Evolutionary conservation across 2,113 vertebrate genomes (phyloP).

Genomic region (Pionites leucogaster): DNA sequence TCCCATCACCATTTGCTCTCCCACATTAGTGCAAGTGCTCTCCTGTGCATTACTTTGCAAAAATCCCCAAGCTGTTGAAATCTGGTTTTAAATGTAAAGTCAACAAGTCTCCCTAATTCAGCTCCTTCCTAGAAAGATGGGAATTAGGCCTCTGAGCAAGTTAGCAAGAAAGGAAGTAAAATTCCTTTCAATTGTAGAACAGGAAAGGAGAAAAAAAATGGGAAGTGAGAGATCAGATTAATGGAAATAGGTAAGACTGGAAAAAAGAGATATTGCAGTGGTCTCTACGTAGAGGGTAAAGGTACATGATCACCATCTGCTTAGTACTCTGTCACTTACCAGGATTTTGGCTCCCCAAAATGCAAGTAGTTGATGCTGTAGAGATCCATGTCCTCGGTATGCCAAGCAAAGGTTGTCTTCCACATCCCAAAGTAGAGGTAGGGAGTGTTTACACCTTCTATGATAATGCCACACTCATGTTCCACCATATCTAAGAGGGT

Average conservation of each 20-base stretch:
- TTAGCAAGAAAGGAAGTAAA: background rate
- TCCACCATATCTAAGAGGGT: conserved; percentile 98
- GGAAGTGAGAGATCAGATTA: background rate
- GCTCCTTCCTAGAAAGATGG: background rate
- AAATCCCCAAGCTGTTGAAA: background rate
- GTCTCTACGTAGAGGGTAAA: background rate
- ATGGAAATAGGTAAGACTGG: background rate
- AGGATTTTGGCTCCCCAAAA: conserved; percentile 97
- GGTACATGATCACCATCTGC: background rate
- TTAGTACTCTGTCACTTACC: conserved; percentile 75
- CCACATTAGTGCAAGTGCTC: background rate
- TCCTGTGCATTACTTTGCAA: background rate
- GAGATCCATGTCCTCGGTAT: conserved; percentile 99
- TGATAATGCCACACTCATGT: conserved; percentile 96
- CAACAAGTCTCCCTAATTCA: background rate
- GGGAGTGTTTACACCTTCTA: conserved; percentile 97
- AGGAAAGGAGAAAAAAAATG: background rate
- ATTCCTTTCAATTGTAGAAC: background rate
- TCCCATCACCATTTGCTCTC: background rate
- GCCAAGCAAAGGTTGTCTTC: conserved; percentile 99
- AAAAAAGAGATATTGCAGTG: background rate
- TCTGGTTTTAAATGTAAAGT: background rate
- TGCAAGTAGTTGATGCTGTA: conserved; percentile 99
- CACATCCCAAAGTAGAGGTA: conserved; percentile 99
- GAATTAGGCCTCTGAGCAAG: background rate